Evolutionary conservation across 2,888 invertebrate species (phyloP), one percentile per base, ranked within the genome.

Genomic region (Meandrusa payeni): DNA sequence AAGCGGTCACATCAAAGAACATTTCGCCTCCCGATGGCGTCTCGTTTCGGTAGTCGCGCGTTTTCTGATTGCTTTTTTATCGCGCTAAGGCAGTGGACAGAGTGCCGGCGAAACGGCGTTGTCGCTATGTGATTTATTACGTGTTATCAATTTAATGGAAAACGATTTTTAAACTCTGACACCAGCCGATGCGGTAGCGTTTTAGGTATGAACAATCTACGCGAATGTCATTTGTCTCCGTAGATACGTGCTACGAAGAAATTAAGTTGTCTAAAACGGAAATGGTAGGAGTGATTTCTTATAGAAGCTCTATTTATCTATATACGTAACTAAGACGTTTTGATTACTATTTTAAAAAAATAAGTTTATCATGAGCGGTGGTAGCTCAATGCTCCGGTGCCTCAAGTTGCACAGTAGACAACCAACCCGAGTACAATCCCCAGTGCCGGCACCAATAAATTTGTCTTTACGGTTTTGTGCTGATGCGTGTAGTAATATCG

Each of bases 41-140:
- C 65, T 63, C 65, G 66, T 71, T 75, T 73, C 78, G 74, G 81
- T 80, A 80, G 78, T 71, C 72, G 63, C 64, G 64, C 55, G 62
- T 68, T 38, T 50, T 64, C 61, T 69, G 69, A 72, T 76, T 69
- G 70, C 64, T 69, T 81, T 80, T 81, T 82, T 81, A 72, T 74
- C 69, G 64, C 56, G 55, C 61, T 63, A 62, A 65, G 60, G 60
- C 48, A 51, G 67, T 51, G 57, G 54, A 55, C 67, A 65, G 58
- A 58, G 63, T 64, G 63, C 55, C n/a, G 51, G 52, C 27, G 28
- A 48, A 29, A 36, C 12, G 7, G 37, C 37, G 37, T 27, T 37
- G 31, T 37, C 37, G 26, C 37, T 37, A 24, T 31, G 29, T 43
- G 37, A 43, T 37, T 43, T 37, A 43, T 31, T 19, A 10, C 19